Evolutionary conservation across 2,113 vertebrate species (phyloP).

Genomic region (Nothoprocta pentlandii): DNA sequence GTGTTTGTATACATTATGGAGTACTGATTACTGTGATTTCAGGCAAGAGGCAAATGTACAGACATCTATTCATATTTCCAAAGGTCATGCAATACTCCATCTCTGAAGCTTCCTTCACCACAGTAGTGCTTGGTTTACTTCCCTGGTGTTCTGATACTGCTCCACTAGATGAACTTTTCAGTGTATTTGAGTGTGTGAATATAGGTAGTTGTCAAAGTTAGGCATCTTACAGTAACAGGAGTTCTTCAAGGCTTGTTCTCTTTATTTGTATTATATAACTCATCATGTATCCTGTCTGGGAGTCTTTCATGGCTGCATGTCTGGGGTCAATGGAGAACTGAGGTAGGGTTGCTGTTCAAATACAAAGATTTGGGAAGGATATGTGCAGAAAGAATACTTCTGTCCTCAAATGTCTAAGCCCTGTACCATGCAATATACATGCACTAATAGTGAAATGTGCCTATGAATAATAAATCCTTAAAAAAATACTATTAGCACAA

Average conservation of each 20-base stretch:
- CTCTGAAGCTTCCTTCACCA: not conserved
- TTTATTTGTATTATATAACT: not conserved
- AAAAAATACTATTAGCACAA: not conserved
- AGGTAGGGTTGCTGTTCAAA: not conserved
- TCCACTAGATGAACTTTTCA: not conserved
- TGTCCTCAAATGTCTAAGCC: not conserved
- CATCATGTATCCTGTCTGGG: not conserved
- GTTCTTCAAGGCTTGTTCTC: rapidly evolving
- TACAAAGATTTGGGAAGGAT: rapidly evolving
- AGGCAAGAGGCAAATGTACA: not conserved
- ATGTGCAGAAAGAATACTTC: not conserved
- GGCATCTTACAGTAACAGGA: not conserved
- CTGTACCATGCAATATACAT: not conserved
- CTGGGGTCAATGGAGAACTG: not conserved
- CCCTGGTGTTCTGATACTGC: not conserved
- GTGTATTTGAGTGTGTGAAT: not conserved
- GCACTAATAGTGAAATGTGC: not conserved
- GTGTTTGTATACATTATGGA: not conserved
- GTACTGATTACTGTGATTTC: not conserved
- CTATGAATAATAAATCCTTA: not conserved
- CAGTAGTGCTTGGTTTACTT: not conserved
- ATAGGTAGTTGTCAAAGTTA: not conserved
- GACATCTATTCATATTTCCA: not conserved
- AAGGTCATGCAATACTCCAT: not conserved
- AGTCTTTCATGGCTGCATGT: not conserved